phyloP scores from a whole-genome alignment of 2,888 invertebrate species.

The Cheilosia soror region DNA sequence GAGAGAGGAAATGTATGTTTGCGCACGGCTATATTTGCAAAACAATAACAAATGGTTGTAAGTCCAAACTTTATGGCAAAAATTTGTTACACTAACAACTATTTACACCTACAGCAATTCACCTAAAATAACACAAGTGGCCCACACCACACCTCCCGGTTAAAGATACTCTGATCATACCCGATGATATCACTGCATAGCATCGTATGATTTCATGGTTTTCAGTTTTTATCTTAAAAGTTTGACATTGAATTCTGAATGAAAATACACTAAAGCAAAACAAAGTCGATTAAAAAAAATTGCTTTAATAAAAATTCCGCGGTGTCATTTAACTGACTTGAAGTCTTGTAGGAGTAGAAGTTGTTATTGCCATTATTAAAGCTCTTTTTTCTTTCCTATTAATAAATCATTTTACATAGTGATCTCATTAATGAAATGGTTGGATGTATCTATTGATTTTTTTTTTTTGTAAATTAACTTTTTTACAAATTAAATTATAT shows the following conservation, averaged over 20 bases:
- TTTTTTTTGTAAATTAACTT: no score
- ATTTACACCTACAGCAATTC: no score
- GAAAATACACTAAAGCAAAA: slow-evolving; percentile 16
- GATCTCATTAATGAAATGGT: slow-evolving; percentile 45
- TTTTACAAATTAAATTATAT: no score
- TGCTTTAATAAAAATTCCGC: slow-evolving; percentile 5
- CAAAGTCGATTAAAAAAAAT: slow-evolving; percentile 10
- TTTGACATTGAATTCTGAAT: slow-evolving; percentile 53
- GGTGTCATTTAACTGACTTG: background rate
- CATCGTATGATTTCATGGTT: slow-evolving; percentile 7
- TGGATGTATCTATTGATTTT: no score
- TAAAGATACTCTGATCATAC: background rate
- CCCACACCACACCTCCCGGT: no score
- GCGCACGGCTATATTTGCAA: no score
- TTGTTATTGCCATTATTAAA: slow-evolving; percentile 39
- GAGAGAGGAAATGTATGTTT: no score
- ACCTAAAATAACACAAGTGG: no score
- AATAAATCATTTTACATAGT: slow-evolving; percentile 23
- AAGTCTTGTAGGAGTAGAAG: slow-evolving; percentile 21
- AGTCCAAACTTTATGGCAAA: no score
- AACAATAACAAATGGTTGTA: no score
- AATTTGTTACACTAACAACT: no score
- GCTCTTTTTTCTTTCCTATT: slow-evolving; percentile 29
- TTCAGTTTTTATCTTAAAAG: slow-evolving; percentile 27
- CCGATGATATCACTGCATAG: slow-evolving; percentile 26